Conservation (phyloP, 2,113 vertebrate genomes). For the Diphyllodes magnificus region DNA sequence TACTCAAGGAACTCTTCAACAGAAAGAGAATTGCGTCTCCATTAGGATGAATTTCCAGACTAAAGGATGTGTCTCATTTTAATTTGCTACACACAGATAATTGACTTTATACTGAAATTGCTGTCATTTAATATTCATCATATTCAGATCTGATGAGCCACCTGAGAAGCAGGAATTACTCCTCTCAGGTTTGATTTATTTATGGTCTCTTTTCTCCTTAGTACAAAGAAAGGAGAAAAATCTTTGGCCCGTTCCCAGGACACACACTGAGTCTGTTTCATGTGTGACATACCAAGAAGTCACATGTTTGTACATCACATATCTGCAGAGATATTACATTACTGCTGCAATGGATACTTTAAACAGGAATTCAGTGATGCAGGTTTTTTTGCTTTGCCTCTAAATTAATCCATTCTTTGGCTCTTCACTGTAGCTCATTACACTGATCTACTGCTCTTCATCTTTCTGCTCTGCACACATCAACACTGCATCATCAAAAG, state of each 20-base stretch:
- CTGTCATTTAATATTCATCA: not conserved
- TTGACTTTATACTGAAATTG: conserved; percentile 49
- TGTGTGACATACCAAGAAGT: not conserved
- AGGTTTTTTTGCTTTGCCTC: not conserved
- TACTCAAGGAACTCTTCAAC: not conserved
- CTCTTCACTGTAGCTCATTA: not conserved
- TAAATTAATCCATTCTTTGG: not conserved
- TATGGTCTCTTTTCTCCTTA: not conserved
- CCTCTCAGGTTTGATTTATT: not conserved
- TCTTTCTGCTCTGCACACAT: not conserved
- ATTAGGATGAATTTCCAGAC: not conserved
- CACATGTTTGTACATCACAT: not conserved
- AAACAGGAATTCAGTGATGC: not conserved
- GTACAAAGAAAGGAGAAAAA: not conserved
- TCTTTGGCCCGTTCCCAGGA: not conserved
- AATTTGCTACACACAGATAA: conserved; percentile 42
- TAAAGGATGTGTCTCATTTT: conserved; percentile 41
- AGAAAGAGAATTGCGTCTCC: not conserved
- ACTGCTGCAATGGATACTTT: not conserved
- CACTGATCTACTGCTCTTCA: not conserved
- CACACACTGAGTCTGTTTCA: accelerated
- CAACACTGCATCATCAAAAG: not conserved
- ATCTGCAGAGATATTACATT: not conserved
- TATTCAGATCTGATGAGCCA: not conserved
- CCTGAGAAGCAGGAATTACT: not conserved